Base-by-base conservation (phyloP, 1,140 invertebrate species). In the Drosophila varians region DNA sequence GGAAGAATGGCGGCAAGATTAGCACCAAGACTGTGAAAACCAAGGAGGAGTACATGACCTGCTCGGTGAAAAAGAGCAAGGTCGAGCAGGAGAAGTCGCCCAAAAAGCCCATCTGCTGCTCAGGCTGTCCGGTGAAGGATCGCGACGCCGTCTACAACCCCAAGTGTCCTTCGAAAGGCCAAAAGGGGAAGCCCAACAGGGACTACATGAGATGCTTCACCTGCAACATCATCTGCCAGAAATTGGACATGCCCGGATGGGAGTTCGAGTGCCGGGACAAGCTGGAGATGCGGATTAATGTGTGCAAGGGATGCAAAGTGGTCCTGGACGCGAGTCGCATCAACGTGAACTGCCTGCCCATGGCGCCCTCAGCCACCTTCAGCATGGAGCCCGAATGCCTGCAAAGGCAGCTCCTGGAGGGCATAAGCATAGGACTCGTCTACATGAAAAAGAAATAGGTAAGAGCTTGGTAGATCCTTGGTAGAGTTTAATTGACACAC, bases 391-490 rank as follows among this genome's bases (percentile, higher is more conserved):
- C 43, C 0, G 80, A 86, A 19, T 84, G 80, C 5, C 42, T 84
- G 43, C 46, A 61, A 12, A 47, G 46, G 40, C 58, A 65, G n/a
- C 66, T 84, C 1, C 5, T 34, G 1, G 72, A 86, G 23, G 80
- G 80, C 47, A 62, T 86, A 9, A 14, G 11, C 4, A 21, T 84
- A 2, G 12, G 34, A 4, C 55, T 84, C 4, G 12, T 47, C n/a
- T 84, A 84, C 9, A 45, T 40, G 57, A 49, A 46, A 86, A 73
- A 40, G 80, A 84, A 36, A 80, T 84, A 5, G 80, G 80, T 84
- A 40, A 34, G 76, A n/a, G 4, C 2, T 26, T 31, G 2, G 8
- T 11, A 31, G 28, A 31, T 11, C 9, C 3, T 4, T 7, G 2
- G 0, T 0, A n/a, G 4, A 12, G 12, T 1, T 52, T 2, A 0